A percentile compares a stretch with the other conserved stretches of the same genome.
Conservation (phyloP, 2,888 invertebrate genomes). For the Zygogramma bicolorata region DNA sequence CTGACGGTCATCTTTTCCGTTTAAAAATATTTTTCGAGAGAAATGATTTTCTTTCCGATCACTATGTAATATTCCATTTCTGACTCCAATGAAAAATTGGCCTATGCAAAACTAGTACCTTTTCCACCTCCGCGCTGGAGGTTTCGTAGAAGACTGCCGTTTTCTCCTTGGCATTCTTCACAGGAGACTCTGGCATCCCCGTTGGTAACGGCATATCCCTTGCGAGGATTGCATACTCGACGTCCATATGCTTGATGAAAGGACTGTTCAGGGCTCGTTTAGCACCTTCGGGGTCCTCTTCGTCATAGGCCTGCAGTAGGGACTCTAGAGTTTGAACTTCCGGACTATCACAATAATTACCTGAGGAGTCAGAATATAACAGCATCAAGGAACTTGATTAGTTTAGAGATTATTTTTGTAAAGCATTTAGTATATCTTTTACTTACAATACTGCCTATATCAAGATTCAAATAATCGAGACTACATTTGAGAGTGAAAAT, state of each 20-base stretch:
- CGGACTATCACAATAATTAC: conserved; percentile 86
- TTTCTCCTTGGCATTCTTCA: conserved; percentile 66
- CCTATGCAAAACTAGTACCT: not conserved
- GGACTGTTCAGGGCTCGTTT: conserved; percentile 80
- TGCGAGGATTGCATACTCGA: conserved; percentile 86
- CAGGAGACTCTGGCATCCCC: conserved; percentile 56
- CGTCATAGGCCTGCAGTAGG: conserved; percentile 85
- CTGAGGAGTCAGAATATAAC: too few relatives aligned
- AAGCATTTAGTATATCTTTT: too few relatives aligned
- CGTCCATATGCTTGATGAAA: conserved; percentile 93
- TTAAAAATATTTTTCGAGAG: too few relatives aligned
- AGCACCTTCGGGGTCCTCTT: conserved; percentile 87
- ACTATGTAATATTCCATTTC: too few relatives aligned
- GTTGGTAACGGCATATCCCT: conserved; percentile 77
- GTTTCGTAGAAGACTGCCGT: conserved; percentile 78
- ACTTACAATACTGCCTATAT: too few relatives aligned
- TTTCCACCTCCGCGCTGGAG: conserved; percentile 64
- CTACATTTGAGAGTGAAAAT: too few relatives aligned
- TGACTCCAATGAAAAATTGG: too few relatives aligned
- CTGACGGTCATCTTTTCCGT: too few relatives aligned
- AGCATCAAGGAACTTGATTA: too few relatives aligned
- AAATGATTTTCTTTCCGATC: too few relatives aligned
- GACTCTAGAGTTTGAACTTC: conserved; percentile 85
- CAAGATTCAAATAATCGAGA: too few relatives aligned
- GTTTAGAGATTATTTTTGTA: too few relatives aligned